Percentiles rank a stretch among this genome's conserved stretches.
Evolutionary conservation across 2,888 invertebrate genomes (phyloP).

Genomic region (Aspidiotus destructor): DNA sequence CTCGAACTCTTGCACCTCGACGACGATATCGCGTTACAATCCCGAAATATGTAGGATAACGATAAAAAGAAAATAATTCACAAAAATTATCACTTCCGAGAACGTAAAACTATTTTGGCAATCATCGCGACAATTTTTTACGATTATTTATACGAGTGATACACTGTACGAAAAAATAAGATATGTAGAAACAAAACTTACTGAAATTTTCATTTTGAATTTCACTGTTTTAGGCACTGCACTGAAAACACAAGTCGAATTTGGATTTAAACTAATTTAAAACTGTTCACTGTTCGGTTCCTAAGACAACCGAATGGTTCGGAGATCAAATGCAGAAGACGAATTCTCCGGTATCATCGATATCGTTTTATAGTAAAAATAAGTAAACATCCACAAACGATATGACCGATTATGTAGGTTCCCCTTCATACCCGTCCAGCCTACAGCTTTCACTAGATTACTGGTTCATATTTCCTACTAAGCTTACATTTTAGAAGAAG

Average conservation of each 20-base stretch:
- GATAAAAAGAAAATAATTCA: too few species aligned
- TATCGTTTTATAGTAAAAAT: conserved; percentile 24
- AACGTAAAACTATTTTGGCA: too few species aligned
- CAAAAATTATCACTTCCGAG: too few species aligned
- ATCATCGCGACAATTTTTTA: too few species aligned
- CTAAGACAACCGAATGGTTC: conserved; percentile 22
- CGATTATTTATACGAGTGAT: too few species aligned
- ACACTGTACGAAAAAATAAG: too few species aligned
- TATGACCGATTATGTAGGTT: conserved; percentile 19
- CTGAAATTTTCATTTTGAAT: conserved; percentile 2
- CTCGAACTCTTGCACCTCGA: too few species aligned
- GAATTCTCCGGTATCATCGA: conserved; percentile 20
- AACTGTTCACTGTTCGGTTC: conserved; percentile 9
- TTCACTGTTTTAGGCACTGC: neutral
- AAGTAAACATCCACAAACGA: conserved; percentile 19
- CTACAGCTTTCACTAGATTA: conserved; percentile 29
- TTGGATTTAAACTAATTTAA: neutral
- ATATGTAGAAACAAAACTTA: neutral
- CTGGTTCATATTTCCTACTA: conserved; percentile 31
- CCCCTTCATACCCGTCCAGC: conserved; percentile 18
- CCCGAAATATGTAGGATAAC: too few species aligned
- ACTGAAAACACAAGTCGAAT: neutral
- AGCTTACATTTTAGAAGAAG: conserved; percentile 8
- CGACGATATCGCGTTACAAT: too few species aligned
- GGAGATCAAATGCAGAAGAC: conserved; percentile 15